Conservation (phyloP, 2,888 invertebrate species). For the Ypsolopha scabrella region DNA sequence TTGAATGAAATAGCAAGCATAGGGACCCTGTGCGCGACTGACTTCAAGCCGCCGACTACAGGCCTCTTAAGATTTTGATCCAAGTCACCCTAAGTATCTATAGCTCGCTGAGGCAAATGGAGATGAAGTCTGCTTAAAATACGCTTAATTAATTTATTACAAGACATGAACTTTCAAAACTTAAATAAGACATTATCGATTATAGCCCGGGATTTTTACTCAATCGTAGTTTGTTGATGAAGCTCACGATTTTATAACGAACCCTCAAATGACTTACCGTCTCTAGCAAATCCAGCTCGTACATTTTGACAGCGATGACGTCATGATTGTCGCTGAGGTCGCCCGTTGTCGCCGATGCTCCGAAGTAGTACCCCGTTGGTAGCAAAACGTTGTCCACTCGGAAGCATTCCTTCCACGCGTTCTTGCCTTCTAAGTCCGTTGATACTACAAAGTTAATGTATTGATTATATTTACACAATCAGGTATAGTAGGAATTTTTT, state of each 20-base stretch:
- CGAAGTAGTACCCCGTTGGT: constrained; percentile 96
- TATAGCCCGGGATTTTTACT: no score
- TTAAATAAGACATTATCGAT: neutral
- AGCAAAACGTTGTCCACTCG: constrained; percentile 88
- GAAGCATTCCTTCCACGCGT: constrained; percentile 95
- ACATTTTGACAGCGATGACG: constrained; percentile 90
- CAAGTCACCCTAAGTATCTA: no score
- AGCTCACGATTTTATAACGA: neutral
- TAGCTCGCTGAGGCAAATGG: no score
- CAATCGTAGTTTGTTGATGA: neutral
- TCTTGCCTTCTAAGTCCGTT: constrained; percentile 91
- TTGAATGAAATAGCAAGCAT: no score
- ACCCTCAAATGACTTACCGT: constrained; percentile 34
- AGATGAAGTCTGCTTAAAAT: no score
- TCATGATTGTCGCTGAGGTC: constrained; percentile 98
- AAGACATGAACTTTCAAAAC: neutral
- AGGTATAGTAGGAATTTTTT: no score
- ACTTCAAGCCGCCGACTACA: no score
- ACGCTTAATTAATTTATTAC: no score
- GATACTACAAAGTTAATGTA: constrained; percentile 71
- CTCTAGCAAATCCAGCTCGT: constrained; percentile 86
- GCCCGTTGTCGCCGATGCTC: constrained; percentile 95
- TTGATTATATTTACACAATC: neutral
- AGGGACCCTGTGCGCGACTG: no score
- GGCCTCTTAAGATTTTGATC: no score